Evolutionary conservation across 2,888 invertebrate species (phyloP), one percentile per base, ranked within the genome.

Genomic region (Chalcosyrphus nemorum): DNA sequence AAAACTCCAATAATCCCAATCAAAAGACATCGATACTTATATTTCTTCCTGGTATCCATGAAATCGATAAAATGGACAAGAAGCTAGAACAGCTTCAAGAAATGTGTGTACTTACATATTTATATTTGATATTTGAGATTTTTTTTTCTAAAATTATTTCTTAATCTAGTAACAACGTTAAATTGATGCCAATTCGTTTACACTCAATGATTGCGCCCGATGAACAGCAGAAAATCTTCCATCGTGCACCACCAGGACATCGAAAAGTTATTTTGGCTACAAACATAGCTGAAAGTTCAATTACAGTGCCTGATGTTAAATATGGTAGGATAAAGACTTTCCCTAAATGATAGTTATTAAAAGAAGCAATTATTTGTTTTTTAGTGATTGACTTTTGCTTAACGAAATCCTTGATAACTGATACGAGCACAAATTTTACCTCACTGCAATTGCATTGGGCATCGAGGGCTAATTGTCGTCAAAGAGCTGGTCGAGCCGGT

Each of bases 381-480:
- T 82, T 47, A 90, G 98, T 99, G 56, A 95, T 99, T 88, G 99
- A 99, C 92, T 98, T 97, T 91, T 99, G 98, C 91, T 92, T 98
- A 80, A 97, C 97, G 78, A 98, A 98, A 92, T 93, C 94, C 35
- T 91, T 97, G 87, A 93, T 95, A 4, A 94, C 95, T 56, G 97
- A 98, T 89, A 92, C 93, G 0, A 92, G 92, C 0, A 96, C 97
- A 0, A 97, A 96, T 92, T 90, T 90, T 17, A 88, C 88, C 0
- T 88, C 95, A 52, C 93, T 99, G 50, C 94, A 95, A 87, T 89
- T 98, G 86, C 92, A 93, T 75, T 99, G 98, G 98, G 97, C 98
- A 0, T 96, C 98, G 0, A 95, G 96, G 89, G 94, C 95, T 0
- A 98, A 96, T 91, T 98, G 97, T 89, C 94, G 94, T 27, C 99